These are phyloP conservation scores for Tenrec ecaudatus DNA, from an alignment of 2,113 vertebrate species.

Conservation along the genomic window DNA sequence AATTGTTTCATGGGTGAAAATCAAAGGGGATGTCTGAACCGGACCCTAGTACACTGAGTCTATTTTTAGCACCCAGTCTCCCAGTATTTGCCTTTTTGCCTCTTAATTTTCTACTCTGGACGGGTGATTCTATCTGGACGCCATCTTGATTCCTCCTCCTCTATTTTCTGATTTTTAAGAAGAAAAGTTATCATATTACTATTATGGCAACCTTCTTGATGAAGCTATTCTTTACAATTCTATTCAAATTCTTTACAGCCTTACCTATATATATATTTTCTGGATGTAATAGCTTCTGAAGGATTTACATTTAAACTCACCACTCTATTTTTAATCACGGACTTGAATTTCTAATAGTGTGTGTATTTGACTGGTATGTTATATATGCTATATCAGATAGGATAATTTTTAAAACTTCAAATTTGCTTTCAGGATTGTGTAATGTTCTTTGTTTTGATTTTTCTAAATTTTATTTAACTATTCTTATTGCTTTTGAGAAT, in stretches of 20 bases:
- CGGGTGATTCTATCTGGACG: too few species aligned
- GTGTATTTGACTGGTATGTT: neutral
- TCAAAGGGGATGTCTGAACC: too few species aligned
- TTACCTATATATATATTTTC: neutral
- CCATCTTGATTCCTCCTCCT: too few species aligned
- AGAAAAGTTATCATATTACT: neutral
- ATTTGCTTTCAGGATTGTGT: neutral
- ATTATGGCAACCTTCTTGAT: constrained; percentile 19
- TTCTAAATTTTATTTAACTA: too few species aligned
- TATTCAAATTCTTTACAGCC: neutral
- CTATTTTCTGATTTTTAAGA: neutral
- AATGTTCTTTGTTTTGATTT: neutral
- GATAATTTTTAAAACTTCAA: neutral
- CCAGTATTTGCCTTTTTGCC: too few species aligned
- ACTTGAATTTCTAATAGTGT: neutral
- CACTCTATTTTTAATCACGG: neutral
- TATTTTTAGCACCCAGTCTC: too few species aligned
- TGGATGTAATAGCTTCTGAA: neutral
- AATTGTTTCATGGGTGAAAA: too few species aligned
- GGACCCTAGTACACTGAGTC: too few species aligned
- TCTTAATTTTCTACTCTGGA: too few species aligned
- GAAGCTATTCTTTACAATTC: neutral
- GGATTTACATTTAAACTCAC: constrained; percentile 7
- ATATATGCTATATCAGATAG: neutral
- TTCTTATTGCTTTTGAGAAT: too few species aligned